Percentiles rank a stretch among this genome's conserved stretches.
Evolutionary conservation across 2,888 invertebrate genomes (phyloP).

Genomic region (Gisinianus flammeolus): DNA sequence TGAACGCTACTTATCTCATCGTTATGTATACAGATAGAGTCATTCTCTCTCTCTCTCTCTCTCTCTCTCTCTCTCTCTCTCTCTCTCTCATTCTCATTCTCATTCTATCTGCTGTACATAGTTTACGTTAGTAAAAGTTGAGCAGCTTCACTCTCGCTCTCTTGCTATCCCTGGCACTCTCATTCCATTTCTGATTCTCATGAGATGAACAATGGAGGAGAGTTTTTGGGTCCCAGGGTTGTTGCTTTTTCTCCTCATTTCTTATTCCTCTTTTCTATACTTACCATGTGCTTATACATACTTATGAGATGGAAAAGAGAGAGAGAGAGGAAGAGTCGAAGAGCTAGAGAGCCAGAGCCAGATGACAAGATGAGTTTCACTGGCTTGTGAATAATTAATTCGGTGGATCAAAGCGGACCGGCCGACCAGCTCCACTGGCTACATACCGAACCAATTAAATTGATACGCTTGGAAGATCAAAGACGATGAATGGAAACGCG

Average conservation of each 20-base stretch:
- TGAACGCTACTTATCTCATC: constrained; percentile 3
- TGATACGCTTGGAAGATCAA: constrained; percentile 56
- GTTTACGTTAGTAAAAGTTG: neutral
- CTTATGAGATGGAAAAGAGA: neutral
- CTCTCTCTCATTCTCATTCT: neutral
- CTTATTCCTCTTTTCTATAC: neutral
- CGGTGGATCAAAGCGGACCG: constrained; percentile 30
- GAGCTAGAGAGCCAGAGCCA: neutral
- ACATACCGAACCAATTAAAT: constrained; percentile 48
- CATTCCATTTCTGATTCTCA: no score
- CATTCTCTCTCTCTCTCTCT: neutral
- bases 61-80: neutral
- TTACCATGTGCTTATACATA: neutral
- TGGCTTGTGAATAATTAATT: constrained; percentile 38
- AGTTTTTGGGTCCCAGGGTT: neutral
- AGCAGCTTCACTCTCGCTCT: neutral
- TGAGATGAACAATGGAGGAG: neutral
- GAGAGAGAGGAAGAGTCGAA: neutral
- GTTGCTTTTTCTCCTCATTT: no score
- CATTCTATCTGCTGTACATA: neutral
- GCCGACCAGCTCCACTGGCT: neutral
- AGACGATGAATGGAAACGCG: constrained; percentile 27
- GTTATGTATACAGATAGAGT: neutral
- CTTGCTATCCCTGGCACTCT: neutral
- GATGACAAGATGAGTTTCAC: constrained; percentile 38